Base-by-base conservation (phyloP, 92 coral and sea anemone species). In the Pocillopora grandis region DNA sequence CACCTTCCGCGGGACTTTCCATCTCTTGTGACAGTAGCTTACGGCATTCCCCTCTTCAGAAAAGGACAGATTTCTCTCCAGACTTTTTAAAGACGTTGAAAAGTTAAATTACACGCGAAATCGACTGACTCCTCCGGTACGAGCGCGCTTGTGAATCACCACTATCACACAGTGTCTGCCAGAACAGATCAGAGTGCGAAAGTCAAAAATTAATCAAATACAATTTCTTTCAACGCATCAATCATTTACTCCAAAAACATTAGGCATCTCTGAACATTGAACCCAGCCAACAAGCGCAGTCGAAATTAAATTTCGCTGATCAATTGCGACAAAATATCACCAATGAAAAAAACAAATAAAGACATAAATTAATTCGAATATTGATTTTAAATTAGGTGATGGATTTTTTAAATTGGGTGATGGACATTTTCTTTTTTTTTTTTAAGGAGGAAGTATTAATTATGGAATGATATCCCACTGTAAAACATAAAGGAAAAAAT, bases 181-280 rank as follows among this genome's bases (percentile, higher is more conserved):
- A 10, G 12, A 66, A 17, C 64, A 49, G 31, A 56, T 37, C 74
- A 60, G 75, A 23, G 71, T 60, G 13, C 3, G 17, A 18, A 42
- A 3, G 52, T 42, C 52, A 42, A 9, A 35, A n/a, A 36, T 61
- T 65, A 57, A 79, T 69, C 75, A 23, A 76, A 36, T 36, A 62
- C 52, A 71, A 18, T 12, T 42, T 80, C 76, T 61, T 49, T 72
- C 76, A 58, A 55, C 58, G 36, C 75, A 71, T 81, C 15, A 81
- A 81, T 81, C 70, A 70, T 36, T 81, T 37, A 81, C 77, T 10
- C 19, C 19, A 42, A 42, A 42, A 42, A 42, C 52, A 42, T 42
- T 42, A 42, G 52, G 52, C 8, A 42, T 7, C 52, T 42, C 52
- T 42, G 52, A 42, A 42, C 52, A 42, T 42, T 42, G 8, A 42